Conservation (phyloP, 1,140 invertebrate species). For the Drosophila lini region DNA sequence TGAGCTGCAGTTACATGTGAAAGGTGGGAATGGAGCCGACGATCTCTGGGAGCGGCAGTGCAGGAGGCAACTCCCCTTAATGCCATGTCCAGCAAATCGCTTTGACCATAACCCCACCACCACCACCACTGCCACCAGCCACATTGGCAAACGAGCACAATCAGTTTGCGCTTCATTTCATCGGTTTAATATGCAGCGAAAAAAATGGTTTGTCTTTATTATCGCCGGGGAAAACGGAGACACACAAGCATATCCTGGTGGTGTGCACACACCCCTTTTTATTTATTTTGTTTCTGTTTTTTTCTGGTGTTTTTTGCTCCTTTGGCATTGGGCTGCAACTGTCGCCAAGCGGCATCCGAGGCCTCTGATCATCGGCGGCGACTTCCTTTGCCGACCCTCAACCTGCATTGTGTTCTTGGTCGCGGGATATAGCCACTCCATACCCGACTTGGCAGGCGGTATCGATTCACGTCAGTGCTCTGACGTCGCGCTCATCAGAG, state of each 20-base stretch:
- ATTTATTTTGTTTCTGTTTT: neutral
- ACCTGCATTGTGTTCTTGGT: conserved; percentile 24
- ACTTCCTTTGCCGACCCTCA: conserved; percentile 1
- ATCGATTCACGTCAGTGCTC: conserved; percentile 41
- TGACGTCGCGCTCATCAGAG: conserved; percentile 39
- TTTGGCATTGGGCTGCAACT: conserved; percentile 24
- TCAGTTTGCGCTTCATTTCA: conserved; percentile 76
- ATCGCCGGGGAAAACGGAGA: conserved; percentile 33
- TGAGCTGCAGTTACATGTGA: conserved; percentile 46
- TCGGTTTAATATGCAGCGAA: conserved; percentile 56
- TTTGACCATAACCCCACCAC: conserved; percentile 41
- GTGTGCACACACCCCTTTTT: conserved; percentile 30
- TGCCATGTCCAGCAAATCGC: conserved; percentile 72
- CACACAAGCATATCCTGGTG: conserved; percentile 26
- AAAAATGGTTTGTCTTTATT: conserved; percentile 73
- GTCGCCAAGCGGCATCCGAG: conserved; percentile 43
- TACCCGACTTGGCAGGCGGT: conserved; percentile 10
- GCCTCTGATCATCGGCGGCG: conserved; percentile 34
- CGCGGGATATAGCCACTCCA: neutral
- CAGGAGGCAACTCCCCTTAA: conserved; percentile 31
- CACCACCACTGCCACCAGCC: conserved; percentile 8
- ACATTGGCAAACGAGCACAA: conserved; percentile 40
- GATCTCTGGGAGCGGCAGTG: neutral
- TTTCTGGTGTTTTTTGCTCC: neutral
- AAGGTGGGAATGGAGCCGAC: conserved; percentile 38